Conservation (phyloP, 2,888 invertebrate genomes). For the Gymnosoma rotundatum region DNA sequence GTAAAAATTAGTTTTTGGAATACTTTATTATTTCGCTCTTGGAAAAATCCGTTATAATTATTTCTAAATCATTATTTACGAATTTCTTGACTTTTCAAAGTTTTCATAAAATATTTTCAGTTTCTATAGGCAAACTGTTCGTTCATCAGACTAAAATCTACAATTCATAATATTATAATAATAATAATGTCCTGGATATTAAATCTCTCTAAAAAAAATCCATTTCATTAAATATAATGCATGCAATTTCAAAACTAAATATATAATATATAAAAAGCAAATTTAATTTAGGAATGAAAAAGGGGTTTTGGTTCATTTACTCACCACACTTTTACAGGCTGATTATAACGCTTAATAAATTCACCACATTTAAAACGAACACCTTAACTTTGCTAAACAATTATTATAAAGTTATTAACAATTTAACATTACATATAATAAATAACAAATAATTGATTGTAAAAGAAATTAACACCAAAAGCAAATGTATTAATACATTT, state of each 20-base stretch:
- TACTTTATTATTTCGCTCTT: background rate
- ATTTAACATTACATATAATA: background rate
- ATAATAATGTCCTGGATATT: background rate
- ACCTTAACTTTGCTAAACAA: background rate
- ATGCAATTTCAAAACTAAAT: background rate
- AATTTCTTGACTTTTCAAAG: background rate
- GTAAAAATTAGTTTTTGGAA: no score
- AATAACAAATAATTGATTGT: constrained; percentile 28
- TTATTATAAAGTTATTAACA: constrained; percentile 20
- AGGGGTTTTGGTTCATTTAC: background rate
- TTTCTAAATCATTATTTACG: background rate
- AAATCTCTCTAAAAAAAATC: background rate
- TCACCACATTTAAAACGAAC: constrained; percentile 14
- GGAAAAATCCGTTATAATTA: background rate
- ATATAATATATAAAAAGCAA: background rate
- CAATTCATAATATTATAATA: background rate
- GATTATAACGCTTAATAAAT: constrained; percentile 11
- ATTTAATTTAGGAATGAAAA: background rate
- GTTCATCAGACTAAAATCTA: background rate
- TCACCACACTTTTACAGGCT: constrained; percentile 33
- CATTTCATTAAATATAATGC: background rate
- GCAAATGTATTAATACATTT: background rate
- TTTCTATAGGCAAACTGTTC: background rate
- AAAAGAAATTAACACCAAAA: constrained; percentile 19
- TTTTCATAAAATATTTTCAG: background rate